Evolutionary conservation across 2,797 vertebrate species (phyloP), one percentile per base, ranked within the genome.

Genomic region (Buceros bicornis): DNA sequence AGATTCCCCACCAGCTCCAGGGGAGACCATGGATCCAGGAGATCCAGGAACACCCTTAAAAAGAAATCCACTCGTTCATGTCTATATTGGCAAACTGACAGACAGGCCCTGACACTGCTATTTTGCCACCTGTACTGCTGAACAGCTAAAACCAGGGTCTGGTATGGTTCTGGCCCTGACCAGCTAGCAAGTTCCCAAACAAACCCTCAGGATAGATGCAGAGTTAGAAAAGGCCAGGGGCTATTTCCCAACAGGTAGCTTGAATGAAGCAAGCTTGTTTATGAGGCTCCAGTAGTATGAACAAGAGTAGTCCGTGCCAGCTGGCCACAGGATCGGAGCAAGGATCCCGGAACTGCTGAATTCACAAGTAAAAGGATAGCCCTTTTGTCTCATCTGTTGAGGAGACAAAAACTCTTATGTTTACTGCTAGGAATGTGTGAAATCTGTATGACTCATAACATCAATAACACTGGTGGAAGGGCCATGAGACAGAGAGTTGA

Each of bases 201-300:
- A 87, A 88, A 69, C 26, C 16, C 22, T 78, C 16, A 58, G 20
- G 11, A 20, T 1, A 78, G 15, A 25, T 40, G 16, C 35, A 56
- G 58, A 86, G 35, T 43, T 33, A 69, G 51, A 51, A 89, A 90
- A 82, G 56, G 16, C 2, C 0, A 1, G 40, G 43, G 19, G 54
- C 54, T 86, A 16, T 92, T 92, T 92, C 80, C 77, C 66, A 92
- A 72, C 10, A 83, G 20, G 26, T 42, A 80, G n/a, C 37, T 74
- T 57, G 28, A 80, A 51, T 33, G 11, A 26, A 62, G 47, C 29
- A 79, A 94, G 31, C 54, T 58, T 92, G 29, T 89, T 95, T 84
- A 56, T 58, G 66, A 93, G 79, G 33, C 33, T 65, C 71, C 26
- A 61, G 43, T 45, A 8, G 12, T 12, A 76, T 1, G 3, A 93